Percentiles rank a stretch among this genome's conserved stretches.
phyloP scores from a whole-genome alignment of 2,888 invertebrate genomes.

The Rhyacophila evoluta region DNA sequence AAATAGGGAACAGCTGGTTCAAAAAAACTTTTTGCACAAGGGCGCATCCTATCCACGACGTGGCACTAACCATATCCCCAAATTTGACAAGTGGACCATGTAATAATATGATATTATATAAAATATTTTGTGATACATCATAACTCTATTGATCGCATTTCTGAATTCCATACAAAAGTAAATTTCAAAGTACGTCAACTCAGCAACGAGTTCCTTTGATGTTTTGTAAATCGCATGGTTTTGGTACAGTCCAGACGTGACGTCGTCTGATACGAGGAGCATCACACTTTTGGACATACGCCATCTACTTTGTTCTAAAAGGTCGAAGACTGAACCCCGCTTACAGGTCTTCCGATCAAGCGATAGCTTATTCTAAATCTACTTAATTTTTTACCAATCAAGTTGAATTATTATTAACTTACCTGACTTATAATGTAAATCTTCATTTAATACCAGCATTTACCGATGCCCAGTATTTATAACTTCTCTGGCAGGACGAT shows the following conservation, averaged over 20 bases:
- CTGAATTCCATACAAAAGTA: no score
- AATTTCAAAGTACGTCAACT: no score
- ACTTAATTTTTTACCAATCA: background rate
- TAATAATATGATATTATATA: no score
- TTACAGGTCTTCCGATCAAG: background rate
- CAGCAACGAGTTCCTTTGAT: no score
- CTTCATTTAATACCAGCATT: background rate
- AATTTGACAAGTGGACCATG: no score
- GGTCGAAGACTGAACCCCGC: background rate
- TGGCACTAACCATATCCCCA: no score
- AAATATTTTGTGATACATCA: no score
- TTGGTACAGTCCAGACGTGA: background rate
- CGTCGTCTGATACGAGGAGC: background rate
- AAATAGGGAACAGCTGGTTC: no score
- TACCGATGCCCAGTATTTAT: background rate
- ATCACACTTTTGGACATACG: background rate
- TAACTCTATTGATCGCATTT: no score
- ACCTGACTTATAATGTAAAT: background rate
- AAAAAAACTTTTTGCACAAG: no score
- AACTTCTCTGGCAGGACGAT: background rate
- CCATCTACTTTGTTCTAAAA: conserved; percentile 18
- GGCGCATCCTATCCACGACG: no score
- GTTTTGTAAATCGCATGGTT: background rate
- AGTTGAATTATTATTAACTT: background rate
- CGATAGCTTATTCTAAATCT: conserved; percentile 6